Evolutionary conservation across 2,113 vertebrate species (phyloP).

Genomic region (Thunnus thynnus): DNA sequence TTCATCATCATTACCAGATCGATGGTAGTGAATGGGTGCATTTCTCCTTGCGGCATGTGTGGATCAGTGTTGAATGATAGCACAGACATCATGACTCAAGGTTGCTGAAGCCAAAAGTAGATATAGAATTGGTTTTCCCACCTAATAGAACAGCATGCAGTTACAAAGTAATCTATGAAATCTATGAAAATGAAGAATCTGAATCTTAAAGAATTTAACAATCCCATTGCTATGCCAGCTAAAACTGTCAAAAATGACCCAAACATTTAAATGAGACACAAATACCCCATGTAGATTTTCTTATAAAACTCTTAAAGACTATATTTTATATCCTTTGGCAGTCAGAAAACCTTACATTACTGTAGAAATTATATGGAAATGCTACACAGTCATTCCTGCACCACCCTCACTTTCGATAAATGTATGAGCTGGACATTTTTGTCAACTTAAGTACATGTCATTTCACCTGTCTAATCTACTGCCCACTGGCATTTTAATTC

Average conservation of each 20-base stretch:
- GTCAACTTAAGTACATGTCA: conserved; percentile 3
- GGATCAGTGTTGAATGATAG: conserved; percentile 40
- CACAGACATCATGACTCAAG: conserved; percentile 8
- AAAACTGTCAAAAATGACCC: conserved; percentile 17
- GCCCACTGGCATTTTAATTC: conserved; percentile 1
- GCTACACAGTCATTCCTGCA: not conserved
- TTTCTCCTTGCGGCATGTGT: conserved; percentile 23
- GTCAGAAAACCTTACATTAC: conserved; percentile 23
- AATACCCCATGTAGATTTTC: conserved; percentile 16
- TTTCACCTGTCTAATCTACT: conserved; percentile 30
- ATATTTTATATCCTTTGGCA: not conserved
- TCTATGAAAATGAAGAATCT: not conserved
- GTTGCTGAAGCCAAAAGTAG: conserved; percentile 16
- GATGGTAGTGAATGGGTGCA: conserved; percentile 7
- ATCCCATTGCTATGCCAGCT: not conserved
- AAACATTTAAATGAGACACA: conserved; percentile 8
- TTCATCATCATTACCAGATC: conserved; percentile 10
- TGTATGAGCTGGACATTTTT: not conserved
- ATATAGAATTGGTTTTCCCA: conserved; percentile 18
- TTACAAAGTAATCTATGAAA: conserved; percentile 1
- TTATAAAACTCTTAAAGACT: conserved; percentile 19
- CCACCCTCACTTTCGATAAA: conserved; percentile 19
- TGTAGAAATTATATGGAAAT: conserved; percentile 22
- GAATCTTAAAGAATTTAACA: conserved; percentile 23
- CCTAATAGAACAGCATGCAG: conserved; percentile 9